Evolutionary conservation across 2,113 vertebrate species (phyloP).

Genomic region (Oncorhynchus tshawytscha): DNA sequence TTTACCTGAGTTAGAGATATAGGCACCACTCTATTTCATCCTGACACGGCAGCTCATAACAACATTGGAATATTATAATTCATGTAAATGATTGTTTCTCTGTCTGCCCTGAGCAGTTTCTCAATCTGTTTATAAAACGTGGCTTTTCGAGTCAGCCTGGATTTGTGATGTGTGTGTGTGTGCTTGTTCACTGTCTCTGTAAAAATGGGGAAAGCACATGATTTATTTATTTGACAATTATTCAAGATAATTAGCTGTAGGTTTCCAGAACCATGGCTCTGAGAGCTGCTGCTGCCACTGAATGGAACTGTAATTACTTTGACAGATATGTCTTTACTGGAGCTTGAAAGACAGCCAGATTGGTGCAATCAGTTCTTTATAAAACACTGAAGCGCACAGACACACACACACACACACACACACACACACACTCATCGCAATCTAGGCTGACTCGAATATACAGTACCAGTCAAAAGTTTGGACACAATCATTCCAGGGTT

Average conservation of each 20-base stretch:
- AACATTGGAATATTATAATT: slow-evolving; percentile 24
- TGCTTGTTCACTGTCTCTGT: not conserved
- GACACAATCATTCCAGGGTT: slow-evolving; percentile 8
- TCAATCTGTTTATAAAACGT: slow-evolving; percentile 25
- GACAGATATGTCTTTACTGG: not conserved
- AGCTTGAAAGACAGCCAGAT: slow-evolving; percentile 44
- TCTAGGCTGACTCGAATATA: slow-evolving; percentile 1
- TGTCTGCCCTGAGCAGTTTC: slow-evolving; percentile 30
- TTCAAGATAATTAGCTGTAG: slow-evolving; percentile 52
- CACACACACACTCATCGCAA: not conserved
- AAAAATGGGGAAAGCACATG: slow-evolving; percentile 21
- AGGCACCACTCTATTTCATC: not conserved
- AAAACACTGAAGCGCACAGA: not conserved
- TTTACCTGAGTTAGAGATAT: not conserved
- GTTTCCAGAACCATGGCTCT: slow-evolving; percentile 27
- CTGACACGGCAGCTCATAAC: slow-evolving; percentile 7
- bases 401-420: not conserved
- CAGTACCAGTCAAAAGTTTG: slow-evolving; percentile 7
- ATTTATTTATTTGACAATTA: slow-evolving; percentile 54
- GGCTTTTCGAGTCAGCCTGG: slow-evolving; percentile 7
- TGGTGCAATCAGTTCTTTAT: slow-evolving; percentile 26
- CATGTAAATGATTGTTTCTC: slow-evolving; percentile 29
- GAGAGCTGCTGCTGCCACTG: slow-evolving; percentile 35
- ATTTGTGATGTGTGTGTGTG: not conserved
- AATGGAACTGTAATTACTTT: slow-evolving; percentile 54